Conservation (phyloP, 2,888 invertebrate genomes). For the Pseudoips prasinana region DNA sequence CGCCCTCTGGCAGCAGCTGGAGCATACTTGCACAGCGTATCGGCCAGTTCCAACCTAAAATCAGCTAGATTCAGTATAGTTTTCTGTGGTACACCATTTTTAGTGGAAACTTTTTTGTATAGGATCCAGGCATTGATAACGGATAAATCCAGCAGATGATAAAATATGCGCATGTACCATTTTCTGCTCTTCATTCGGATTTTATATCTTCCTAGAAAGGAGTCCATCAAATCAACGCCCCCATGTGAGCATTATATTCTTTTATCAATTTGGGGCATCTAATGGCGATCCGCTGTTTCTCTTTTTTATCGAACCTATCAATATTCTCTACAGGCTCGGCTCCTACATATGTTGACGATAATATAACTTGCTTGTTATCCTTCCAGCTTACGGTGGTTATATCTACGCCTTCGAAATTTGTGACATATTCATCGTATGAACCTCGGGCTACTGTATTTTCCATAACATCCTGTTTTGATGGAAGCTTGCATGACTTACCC, state of each 20-base stretch:
- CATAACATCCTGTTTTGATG: constrained; percentile 16
- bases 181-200: constrained; percentile 22
- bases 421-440: constrained; percentile 20
- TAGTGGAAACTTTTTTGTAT: constrained; percentile 14
- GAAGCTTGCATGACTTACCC: constrained; percentile 19
- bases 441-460: constrained; percentile 14
- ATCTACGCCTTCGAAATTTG: constrained; percentile 18
- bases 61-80: constrained; percentile 21
- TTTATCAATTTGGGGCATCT: constrained; percentile 11
- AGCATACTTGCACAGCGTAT: constrained; percentile 13
- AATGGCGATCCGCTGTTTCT: constrained; percentile 1
- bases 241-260: constrained; percentile 15
- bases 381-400: constrained; percentile 20
- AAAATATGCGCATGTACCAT: constrained; percentile 21
- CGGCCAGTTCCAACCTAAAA: constrained; percentile 18
- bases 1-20: constrained; percentile 24
- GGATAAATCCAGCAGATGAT: constrained; percentile 17
- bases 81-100: constrained; percentile 13
- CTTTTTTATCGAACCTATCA: constrained; percentile 11
- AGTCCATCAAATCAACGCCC: constrained; percentile 13
- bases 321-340: constrained; percentile 11
- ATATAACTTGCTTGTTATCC: constrained; percentile 19
- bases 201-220: constrained; percentile 15
- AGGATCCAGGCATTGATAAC: constrained; percentile 20
- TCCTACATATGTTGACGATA: constrained; percentile 12